Evolutionary conservation across 2,888 invertebrate genomes (phyloP).

Genomic region (Homarus gammarus): DNA sequence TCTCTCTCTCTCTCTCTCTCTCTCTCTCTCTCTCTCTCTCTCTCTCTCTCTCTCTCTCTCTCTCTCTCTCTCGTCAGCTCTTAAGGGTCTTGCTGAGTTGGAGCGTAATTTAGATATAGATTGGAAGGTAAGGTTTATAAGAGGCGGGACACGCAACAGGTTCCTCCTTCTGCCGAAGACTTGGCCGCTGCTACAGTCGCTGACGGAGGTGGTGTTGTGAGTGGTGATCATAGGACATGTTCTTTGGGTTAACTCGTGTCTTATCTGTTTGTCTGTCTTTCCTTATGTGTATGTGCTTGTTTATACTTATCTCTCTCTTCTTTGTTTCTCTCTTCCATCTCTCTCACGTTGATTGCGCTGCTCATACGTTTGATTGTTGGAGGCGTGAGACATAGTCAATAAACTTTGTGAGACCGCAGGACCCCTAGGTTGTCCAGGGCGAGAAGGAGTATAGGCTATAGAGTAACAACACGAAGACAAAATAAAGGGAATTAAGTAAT

Average conservation of each 20-base stretch:
- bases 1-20: not conserved
- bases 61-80: not conserved
- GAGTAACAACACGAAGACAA: too few relatives aligned
- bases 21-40: constrained; percentile 13
- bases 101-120: constrained; percentile 33
- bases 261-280: too few relatives aligned
- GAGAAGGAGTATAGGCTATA: too few relatives aligned
- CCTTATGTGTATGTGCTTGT: not conserved
- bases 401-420: not conserved
- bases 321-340: not conserved
- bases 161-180: too few relatives aligned
- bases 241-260: too few relatives aligned
- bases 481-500: too few relatives aligned
- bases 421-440: too few relatives aligned
- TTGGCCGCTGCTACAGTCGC: too few relatives aligned
- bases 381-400: not conserved
- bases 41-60: not conserved
- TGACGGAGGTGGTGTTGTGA: too few relatives aligned
- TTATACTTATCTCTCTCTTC: not conserved
- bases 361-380: not conserved
- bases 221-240: too few relatives aligned
- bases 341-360: not conserved
- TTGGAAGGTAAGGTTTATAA: constrained; percentile 24
- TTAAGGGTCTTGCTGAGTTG: constrained; percentile 4
- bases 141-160: constrained; percentile 17